A percentile compares a stretch with the other conserved stretches of the same genome.
Conservation (phyloP, 2,113 vertebrate genomes). For the Tetrao urogallus region DNA sequence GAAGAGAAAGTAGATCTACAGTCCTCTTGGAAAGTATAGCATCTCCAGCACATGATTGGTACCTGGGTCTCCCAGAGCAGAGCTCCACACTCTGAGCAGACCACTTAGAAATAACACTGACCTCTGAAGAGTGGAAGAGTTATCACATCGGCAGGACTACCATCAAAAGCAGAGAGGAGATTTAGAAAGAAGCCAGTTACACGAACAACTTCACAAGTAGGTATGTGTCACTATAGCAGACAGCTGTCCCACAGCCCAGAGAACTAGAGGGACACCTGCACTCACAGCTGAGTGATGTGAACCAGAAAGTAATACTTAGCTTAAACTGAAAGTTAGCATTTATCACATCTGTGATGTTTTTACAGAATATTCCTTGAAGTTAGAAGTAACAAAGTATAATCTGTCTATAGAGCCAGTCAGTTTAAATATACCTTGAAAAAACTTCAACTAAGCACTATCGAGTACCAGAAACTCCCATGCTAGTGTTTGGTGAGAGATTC, state of each 20-base stretch:
- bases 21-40: not conserved
- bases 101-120: not conserved
- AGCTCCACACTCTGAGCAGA: fast-evolving
- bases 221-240: not conserved
- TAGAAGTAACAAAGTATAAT: not conserved
- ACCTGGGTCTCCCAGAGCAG: not conserved
- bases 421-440: not conserved
- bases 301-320: not conserved
- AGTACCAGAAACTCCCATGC: not conserved
- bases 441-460: not conserved
- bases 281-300: not conserved
- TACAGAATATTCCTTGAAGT: not conserved
- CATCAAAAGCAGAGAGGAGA: not conserved
- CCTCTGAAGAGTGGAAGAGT: not conserved
- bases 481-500: not conserved
- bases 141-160: not conserved
- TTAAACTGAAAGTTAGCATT: not conserved
- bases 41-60: fast-evolving
- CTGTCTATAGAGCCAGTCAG: not conserved
- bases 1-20: not conserved
- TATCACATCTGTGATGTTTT: not conserved
- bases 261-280: not conserved
- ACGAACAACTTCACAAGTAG: not conserved
- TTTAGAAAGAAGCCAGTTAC: not conserved
- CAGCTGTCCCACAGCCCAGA: not conserved